These are phyloP conservation scores for Oryzias sinensis DNA, from an alignment of 2,797 vertebrate genomes.

Conservation along the genomic window DNA sequence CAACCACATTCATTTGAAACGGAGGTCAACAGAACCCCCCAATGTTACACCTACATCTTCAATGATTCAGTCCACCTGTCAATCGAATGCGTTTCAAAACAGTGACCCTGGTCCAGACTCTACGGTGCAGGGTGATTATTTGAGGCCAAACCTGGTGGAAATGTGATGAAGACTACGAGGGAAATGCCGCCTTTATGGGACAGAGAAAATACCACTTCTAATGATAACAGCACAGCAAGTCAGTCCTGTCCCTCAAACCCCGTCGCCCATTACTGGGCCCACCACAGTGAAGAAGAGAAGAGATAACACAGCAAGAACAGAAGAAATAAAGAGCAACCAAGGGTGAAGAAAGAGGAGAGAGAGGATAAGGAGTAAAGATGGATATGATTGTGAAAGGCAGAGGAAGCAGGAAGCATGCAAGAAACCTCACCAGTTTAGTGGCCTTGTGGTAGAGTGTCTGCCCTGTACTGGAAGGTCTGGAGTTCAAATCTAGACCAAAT, in stretches of 20 bases:
- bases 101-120: constrained; percentile 55
- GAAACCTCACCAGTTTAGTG: too few relatives aligned
- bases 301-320: not conserved
- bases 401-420: too few relatives aligned
- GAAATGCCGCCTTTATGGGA: constrained; percentile 48
- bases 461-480: too few relatives aligned
- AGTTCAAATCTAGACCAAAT: too few relatives aligned
- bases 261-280: constrained; percentile 22
- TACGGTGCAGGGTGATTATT: constrained; percentile 38
- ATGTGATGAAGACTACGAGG: constrained; percentile 62
- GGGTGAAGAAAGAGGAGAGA: not conserved
- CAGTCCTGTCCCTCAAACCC: constrained; percentile 60
- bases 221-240: constrained; percentile 67
- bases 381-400: not conserved
- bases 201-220: constrained; percentile 43
- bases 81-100: constrained; percentile 57
- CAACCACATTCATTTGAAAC: constrained; percentile 62
- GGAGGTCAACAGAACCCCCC: constrained; percentile 37
- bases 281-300: constrained; percentile 25
- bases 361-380: not conserved
- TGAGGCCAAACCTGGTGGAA: constrained; percentile 44
- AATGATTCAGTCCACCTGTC: constrained; percentile 42
- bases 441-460: too few relatives aligned
- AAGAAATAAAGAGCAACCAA: not conserved
- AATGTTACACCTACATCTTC: constrained; percentile 16